Conservation (phyloP, 2,888 invertebrate genomes). For the Colostygia pectinataria region DNA sequence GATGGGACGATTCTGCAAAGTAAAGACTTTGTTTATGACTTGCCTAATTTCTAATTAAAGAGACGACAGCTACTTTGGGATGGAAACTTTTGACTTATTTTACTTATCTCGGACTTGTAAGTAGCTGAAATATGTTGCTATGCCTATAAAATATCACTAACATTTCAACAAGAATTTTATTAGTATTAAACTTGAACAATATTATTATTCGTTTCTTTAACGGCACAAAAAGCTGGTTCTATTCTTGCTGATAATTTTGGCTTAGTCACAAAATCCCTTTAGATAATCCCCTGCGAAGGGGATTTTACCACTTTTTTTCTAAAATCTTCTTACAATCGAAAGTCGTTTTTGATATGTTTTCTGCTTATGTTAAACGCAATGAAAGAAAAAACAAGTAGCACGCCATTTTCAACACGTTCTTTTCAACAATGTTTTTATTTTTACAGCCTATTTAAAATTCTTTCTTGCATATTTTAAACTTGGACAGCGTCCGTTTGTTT, state of each 20-base stretch:
- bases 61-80: conserved; percentile 21
- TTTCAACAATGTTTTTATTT: conserved; percentile 19
- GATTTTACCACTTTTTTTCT: no score
- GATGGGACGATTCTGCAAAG: conserved; percentile 27
- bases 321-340: no score
- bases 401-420: conserved; percentile 10
- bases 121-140: conserved; percentile 2
- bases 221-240: no score
- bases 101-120: conserved; percentile 8
- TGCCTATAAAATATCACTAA: neutral
- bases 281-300: no score
- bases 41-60: conserved; percentile 29
- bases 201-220: no score
- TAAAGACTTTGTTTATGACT: conserved; percentile 31
- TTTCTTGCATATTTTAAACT: conserved; percentile 25
- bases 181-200: no score
- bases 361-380: no score
- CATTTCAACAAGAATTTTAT: no score
- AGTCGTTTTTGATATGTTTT: no score
- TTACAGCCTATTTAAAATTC: conserved; percentile 25
- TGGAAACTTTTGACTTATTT: conserved; percentile 18
- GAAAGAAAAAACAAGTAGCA: no score
- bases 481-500: conserved; percentile 27
- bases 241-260: no score
- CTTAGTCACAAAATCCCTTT: no score